Evolutionary conservation across 2,888 invertebrate species (phyloP), one percentile per base, ranked within the genome.

Genomic region (Eupeodes luniger): DNA sequence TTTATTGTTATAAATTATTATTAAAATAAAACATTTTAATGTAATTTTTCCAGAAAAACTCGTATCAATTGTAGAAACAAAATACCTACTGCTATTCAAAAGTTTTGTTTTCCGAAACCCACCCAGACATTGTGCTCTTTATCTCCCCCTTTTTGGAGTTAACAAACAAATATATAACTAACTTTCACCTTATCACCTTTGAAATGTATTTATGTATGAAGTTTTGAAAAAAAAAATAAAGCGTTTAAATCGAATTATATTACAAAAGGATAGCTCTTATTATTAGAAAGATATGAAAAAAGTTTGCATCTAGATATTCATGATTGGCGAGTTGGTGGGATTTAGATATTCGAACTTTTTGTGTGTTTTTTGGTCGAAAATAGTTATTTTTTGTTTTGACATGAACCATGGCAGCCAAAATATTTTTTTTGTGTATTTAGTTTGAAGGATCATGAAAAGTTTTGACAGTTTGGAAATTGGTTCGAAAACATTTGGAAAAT

Each of bases 231-330:
- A n/a, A 47, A 40, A 44, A 57, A 55, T 16, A 36, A 16, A 5
- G 47, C 40, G 10, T 44, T 40, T 12, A 59, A 66, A 77, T 75
- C 53, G 72, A 81, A 64, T 82, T 57, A 75, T 78, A 11, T 44
- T 72, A n/a, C 61, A 49, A 77, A 69, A 49, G 85, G 67, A 85
- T 81, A 78, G 81, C 81, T 85, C 40, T 40, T 40, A 40, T 40
- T 59, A 59, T 59, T 49, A 75, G 44, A 57, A 78, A 78, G 81
- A 78, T 81, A 85, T 79, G 61, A 70, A 79, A 82, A 86, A 86
- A 86, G 69, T 86, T 86, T 86, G 14, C 70, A 79, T 86, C 86
- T 76, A 74, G 80, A 83, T 87, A 83, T 66, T 76, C 49, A 77
- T 76, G 83, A 83, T 87, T 79, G 87, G 79, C 67, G 55, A 61